Evolutionary conservation across 2,797 vertebrate species (phyloP), one percentile per base, ranked within the genome.

Genomic region (Thunnus albacares): DNA sequence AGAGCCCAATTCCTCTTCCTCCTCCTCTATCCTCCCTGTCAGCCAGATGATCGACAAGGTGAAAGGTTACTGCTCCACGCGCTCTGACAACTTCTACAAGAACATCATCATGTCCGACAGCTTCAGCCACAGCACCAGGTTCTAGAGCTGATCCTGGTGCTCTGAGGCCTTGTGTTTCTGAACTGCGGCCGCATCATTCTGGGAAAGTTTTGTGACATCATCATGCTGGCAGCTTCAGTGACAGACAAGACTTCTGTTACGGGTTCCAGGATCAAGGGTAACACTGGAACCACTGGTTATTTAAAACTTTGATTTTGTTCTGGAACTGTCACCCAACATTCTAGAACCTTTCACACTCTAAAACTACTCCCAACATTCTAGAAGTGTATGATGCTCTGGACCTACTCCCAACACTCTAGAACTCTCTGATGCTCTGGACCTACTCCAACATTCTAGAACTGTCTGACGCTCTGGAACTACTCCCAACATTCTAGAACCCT

Each of bases 31-130:
- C 92, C 96, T 97, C 62, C 97, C 97, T 0, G 97, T 98, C 84
- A 97, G 98, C 87, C 97, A 99, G 89, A 97, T 98, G 94, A 96
- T 98, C 84, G 97, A 98, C 92, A 99, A 99, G 87, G 97, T 98
- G 82, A 98, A 97, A 84, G 97, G 95, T 77, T 99, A 98, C 93
- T 99, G 96, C 92, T 97, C 94, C 71, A 94, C 97, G 9, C 97
- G 95, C 88, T 97, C 97, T 0, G 97, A 99, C 90, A 98, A 96
- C 93, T 98, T 99, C 95, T 98, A 98, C 94, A 98, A 98, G 95
- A 99, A 98, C 89, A 97, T 98, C 90, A 97, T 99, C 81, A 94
- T 97, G 96, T 98, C 98, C 0, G 98, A 99, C 78, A 95, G 97
- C 66, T 98, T 98, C 78, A 96, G 95, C 90, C 94, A 97, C 91